Percentiles rank a stretch among this genome's conserved stretches.
These are phyloP conservation scores for Cryptocephalus moraei DNA, from an alignment of 2,888 invertebrate species.

Conservation along the genomic window DNA sequence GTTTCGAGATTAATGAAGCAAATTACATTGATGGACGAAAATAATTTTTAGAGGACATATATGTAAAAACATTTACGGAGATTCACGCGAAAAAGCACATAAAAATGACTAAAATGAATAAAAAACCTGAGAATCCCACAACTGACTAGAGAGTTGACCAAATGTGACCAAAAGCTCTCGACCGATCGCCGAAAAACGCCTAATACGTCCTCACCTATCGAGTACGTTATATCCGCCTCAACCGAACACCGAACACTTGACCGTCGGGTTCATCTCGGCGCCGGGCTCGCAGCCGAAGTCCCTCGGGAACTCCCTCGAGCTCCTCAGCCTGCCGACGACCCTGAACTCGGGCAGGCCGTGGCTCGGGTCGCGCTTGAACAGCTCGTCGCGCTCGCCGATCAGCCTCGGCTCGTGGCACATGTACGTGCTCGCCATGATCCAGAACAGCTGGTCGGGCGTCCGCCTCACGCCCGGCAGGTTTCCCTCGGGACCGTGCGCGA, in stretches of 20 bases:
- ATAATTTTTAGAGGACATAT: too few species aligned
- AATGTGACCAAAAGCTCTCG: too few species aligned
- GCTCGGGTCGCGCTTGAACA: slow-evolving; percentile 2
- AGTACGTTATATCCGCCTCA: slow-evolving; percentile 1
- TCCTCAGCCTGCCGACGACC: slow-evolving; percentile 17
- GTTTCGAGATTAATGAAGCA: too few species aligned
- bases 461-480: slow-evolving; percentile 55
- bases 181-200: too few species aligned
- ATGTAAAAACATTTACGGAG: too few species aligned
- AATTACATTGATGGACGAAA: too few species aligned
- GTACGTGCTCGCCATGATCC: slow-evolving; percentile 28
- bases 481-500: slow-evolving; percentile 51
- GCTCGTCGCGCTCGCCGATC: slow-evolving; percentile 4
- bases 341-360: slow-evolving; percentile 18
- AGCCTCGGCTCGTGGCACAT: slow-evolving; percentile 19
- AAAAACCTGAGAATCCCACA: too few species aligned
- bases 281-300: slow-evolving; percentile 23
- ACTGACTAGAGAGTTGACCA: too few species aligned
- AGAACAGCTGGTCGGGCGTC: slow-evolving; percentile 47
- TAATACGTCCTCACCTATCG: too few species aligned
- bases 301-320: slow-evolving; percentile 22
- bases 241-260: slow-evolving; percentile 22
- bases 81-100: too few species aligned
- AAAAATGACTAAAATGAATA: too few species aligned
- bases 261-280: slow-evolving; percentile 23